Evolutionary conservation across 2,797 vertebrate genomes (phyloP).

Genomic region (Argentina silus): DNA sequence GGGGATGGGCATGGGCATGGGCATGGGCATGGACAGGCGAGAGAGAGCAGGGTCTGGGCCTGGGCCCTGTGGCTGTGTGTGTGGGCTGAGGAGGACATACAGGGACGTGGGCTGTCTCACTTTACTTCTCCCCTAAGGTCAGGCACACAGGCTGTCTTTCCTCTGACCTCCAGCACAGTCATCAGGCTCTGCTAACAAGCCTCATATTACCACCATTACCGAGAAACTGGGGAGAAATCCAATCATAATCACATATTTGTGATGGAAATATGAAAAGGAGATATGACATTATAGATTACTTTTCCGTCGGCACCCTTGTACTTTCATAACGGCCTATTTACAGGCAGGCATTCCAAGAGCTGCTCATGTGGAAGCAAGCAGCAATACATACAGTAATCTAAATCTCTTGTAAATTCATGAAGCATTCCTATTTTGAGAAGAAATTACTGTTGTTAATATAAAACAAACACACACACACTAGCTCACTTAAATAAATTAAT

Average conservation of each 20-base stretch:
- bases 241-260: conserved; percentile 77
- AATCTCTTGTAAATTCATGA: too few relatives aligned
- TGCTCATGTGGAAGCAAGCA: too few relatives aligned
- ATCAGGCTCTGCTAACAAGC: conserved; percentile 53
- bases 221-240: conserved; percentile 74
- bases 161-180: conserved; percentile 66
- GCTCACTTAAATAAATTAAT: too few relatives aligned
- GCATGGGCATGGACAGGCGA: conserved; percentile 30
- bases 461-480: too few relatives aligned
- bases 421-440: too few relatives aligned
- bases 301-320: conserved; percentile 64
- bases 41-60: background rate
- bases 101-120: conserved; percentile 27
- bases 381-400: too few relatives aligned
- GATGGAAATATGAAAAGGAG: conserved; percentile 75
- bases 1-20: conserved; percentile 33
- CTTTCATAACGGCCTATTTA: conserved; percentile 63
- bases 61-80: conserved; percentile 14
- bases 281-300: conserved; percentile 75
- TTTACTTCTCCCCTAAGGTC: conserved; percentile 51
- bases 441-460: too few relatives aligned
- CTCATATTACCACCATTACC: conserved; percentile 74
- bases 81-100: background rate
- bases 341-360: conserved; percentile 32
- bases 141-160: conserved; percentile 66